Base-by-base conservation (phyloP, 2,888 invertebrate genomes). In the Eristalinus sepulchralis region DNA sequence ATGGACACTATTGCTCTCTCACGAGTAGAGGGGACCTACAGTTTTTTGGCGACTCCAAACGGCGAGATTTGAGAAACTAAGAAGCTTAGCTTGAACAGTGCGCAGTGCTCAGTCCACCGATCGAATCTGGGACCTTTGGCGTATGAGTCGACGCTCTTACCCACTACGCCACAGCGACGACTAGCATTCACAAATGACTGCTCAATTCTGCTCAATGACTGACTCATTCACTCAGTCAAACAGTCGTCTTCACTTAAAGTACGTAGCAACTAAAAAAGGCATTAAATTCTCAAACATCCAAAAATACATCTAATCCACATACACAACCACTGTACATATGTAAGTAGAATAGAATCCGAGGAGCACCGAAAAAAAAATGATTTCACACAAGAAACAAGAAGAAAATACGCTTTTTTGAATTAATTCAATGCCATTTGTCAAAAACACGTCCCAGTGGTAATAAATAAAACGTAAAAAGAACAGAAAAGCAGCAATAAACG, bases 361-460 rank as follows among this genome's bases (percentile, higher is more conserved):
- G 20, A 9, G 9, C 17, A 13, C 13, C 24, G 62, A 17, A 11
- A 68, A 22, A 24, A 76, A 63, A 71, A 68, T 67, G 67, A 60
- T 84, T 62, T 88, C 83, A 81, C 84, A 80, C 1, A 66, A 2
- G 20, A 75, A 34, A 72, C 20, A 66, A 66, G 27, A 47, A 8
- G 13, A 33, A 57, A 64, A 73, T 34, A 55, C 34, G 33, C 24
- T 22, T 67, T 36, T 36, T 60, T 76, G 47, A 66, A 76, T 76
- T 67, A 67, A 67, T 76, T 76, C 67, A 60, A 47, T 76, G 67
- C 59, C 66, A 76, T 76, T 67, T 76, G 76, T 76, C 76, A 76
- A 76, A 76, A 76, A 76, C 67, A 67, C 67, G 76, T 76, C 76
- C 67, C 60, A 67, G 76, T 67, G 60, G 67, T 60, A 60, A 67